Evolutionary conservation across 2,797 vertebrate species (phyloP).

Genomic region (Onychomys arenicola): DNA sequence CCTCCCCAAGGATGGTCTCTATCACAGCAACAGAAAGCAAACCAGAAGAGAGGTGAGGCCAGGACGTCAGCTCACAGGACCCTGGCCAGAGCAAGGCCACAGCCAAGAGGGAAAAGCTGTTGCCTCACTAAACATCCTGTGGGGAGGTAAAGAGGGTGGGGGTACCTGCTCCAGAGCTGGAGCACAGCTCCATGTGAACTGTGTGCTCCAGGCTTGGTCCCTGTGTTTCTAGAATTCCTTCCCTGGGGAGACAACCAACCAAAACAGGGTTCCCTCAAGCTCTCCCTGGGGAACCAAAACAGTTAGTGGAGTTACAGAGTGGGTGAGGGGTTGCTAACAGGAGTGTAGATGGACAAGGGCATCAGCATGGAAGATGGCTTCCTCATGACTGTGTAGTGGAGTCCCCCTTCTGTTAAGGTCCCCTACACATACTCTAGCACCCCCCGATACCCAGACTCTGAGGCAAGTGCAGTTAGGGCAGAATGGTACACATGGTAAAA

Average conservation of each 20-base stretch:
- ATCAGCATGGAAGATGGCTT: not conserved
- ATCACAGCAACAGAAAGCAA: not conserved
- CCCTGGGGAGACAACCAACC: not conserved
- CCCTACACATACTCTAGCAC: not conserved
- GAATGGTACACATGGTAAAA: not conserved
- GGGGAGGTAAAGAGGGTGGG: not conserved
- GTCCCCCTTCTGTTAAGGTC: not conserved
- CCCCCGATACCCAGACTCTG: not conserved
- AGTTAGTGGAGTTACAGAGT: not conserved
- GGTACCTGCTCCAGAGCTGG: not conserved
- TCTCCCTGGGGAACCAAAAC: not conserved
- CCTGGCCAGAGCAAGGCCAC: not conserved
- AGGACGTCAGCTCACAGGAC: not conserved
- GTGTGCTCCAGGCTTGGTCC: too few species aligned
- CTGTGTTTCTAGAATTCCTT: not conserved
- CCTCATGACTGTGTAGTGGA: not conserved
- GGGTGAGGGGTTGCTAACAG: not conserved
- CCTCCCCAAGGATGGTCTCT: not conserved
- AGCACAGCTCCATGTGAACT: not conserved
- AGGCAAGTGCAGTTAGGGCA: not conserved
- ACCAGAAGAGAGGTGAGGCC: not conserved
- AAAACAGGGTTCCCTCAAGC: not conserved
- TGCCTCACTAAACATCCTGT: not conserved
- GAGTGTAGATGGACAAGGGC: not conserved
- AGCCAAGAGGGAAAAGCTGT: too few species aligned